Evolutionary conservation across 1,140 invertebrate species (phyloP).

Genomic region (Drosophila erecta): DNA sequence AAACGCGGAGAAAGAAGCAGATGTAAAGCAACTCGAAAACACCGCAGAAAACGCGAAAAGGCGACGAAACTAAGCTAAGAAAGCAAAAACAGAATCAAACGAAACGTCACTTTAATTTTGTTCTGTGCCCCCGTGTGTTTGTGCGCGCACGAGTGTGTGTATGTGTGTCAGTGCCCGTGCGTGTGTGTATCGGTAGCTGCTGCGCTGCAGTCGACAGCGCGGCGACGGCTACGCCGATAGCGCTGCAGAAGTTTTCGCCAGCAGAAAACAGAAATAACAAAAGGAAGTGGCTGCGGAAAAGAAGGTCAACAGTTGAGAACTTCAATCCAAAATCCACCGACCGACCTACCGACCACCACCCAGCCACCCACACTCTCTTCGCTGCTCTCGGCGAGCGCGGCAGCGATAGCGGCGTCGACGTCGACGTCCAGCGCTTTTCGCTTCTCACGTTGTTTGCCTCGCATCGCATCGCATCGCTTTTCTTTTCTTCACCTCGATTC

Average conservation of each 20-base stretch:
- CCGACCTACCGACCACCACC: neutral
- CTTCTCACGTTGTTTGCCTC: conserved; percentile 60
- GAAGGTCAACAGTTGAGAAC: conserved; percentile 60
- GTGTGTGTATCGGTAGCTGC: conserved; percentile 26
- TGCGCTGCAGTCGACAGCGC: conserved; percentile 37
- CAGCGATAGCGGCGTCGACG: conserved; percentile 42
- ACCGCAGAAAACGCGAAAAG: conserved; percentile 2
- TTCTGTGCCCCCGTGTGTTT: conserved; percentile 6
- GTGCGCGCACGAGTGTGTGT: neutral
- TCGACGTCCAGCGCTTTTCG: conserved; percentile 67
- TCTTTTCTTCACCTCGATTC: neutral
- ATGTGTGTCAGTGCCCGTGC: conserved; percentile 11
- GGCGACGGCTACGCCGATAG: conserved; percentile 28
- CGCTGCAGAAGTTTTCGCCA: conserved; percentile 35
- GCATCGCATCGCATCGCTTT: neutral
- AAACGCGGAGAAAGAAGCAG: conserved; percentile 1
- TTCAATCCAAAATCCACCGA: neutral
- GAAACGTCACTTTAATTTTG: conserved; percentile 22
- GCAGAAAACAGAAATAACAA: conserved; percentile 15
- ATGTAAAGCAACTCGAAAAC: conserved; percentile 3
- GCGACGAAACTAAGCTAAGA: conserved; percentile 19
- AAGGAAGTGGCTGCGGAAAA: conserved; percentile 31
- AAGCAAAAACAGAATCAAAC: conserved; percentile 10
- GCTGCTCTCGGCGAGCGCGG: conserved; percentile 6
- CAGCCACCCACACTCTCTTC: conserved; percentile 8